phyloP scores from a whole-genome alignment of 2,113 vertebrate species.

The Empidonax alnorum region DNA sequence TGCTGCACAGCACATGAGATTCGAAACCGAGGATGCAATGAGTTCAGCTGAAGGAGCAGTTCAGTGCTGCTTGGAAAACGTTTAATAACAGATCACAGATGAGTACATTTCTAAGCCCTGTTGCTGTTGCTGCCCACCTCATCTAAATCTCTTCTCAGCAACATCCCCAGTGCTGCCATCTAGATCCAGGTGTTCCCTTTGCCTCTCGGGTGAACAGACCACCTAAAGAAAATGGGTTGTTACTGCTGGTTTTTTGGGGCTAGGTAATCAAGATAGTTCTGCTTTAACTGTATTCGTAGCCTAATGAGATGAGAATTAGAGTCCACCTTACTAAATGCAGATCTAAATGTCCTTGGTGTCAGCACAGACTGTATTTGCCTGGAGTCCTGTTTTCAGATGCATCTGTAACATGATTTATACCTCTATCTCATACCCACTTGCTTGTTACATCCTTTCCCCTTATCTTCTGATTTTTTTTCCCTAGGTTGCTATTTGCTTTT shows the following conservation, averaged over 20 bases:
- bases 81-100: not conserved
- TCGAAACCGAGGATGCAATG: fast-evolving
- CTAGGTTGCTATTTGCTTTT: not conserved
- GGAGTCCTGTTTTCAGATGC: not conserved
- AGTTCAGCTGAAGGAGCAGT: not conserved
- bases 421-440: not conserved
- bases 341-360: not conserved
- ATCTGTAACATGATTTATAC: not conserved
- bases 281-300: not conserved
- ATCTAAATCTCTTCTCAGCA: not conserved
- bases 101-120: not conserved
- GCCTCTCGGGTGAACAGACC: not conserved
- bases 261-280: not conserved
- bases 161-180: not conserved
- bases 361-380: not conserved
- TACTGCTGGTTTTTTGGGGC: not conserved
- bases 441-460: not conserved
- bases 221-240: not conserved
- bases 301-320: not conserved
- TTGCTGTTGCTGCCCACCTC: not conserved
- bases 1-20: fast-evolving
- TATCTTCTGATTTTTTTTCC: not conserved
- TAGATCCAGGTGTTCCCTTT: not conserved
- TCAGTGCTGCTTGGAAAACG: fast-evolving
- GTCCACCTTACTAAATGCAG: not conserved